phyloP scores from a whole-genome alignment of 2,888 invertebrate genomes.

The Drosophila imparisetae region DNA sequence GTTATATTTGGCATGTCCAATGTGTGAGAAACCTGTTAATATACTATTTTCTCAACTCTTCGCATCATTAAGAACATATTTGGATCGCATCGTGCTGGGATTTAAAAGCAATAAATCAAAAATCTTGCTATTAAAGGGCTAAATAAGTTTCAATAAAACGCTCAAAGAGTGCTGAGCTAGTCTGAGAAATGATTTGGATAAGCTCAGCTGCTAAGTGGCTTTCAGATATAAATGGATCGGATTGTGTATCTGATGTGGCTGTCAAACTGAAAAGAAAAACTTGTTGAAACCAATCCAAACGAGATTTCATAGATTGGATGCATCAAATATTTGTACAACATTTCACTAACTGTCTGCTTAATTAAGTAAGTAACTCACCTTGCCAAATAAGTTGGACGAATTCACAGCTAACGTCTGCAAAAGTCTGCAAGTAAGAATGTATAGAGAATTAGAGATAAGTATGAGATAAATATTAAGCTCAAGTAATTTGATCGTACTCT shows the following conservation, averaged over 20 bases:
- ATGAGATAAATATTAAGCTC: conserved; percentile 36
- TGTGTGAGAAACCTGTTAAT: neutral
- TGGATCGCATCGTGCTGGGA: neutral
- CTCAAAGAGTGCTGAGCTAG: neutral
- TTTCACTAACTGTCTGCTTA: neutral
- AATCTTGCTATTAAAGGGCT: neutral
- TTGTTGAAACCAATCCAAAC: neutral
- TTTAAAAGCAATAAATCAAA: neutral
- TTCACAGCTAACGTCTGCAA: conserved; percentile 15
- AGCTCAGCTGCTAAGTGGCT: neutral
- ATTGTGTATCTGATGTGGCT: neutral
- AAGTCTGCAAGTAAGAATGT: conserved; percentile 35
- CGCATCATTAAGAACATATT: neutral
- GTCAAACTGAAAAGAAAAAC: neutral
- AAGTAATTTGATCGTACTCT: conserved; percentile 12
- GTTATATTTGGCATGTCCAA: neutral
- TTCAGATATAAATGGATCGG: neutral
- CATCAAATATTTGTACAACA: neutral
- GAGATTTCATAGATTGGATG: neutral
- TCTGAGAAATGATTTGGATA: neutral
- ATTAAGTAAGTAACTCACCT: conserved; percentile 32
- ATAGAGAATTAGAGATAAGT: neutral
- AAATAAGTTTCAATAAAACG: neutral
- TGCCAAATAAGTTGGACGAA: conserved; percentile 20
- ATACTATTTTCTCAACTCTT: neutral